phyloP scores from a whole-genome alignment of 2,888 invertebrate species.

The Cheilosia impressa region DNA sequence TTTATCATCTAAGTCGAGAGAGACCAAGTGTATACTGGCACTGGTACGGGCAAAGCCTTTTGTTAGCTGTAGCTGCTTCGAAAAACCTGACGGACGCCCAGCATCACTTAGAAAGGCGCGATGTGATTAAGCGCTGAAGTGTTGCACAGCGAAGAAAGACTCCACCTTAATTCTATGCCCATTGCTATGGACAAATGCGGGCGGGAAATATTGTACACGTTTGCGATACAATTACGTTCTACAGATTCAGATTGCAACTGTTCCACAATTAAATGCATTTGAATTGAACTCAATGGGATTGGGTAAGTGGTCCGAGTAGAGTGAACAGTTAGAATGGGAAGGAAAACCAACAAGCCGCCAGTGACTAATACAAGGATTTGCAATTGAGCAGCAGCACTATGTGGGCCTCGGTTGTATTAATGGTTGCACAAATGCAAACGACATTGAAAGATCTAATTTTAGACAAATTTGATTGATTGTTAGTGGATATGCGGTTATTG shows the following conservation, averaged over 20 bases:
- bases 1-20: conserved; percentile 48
- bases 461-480: conserved; percentile 30
- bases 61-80: conserved; percentile 10
- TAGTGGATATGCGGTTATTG: conserved; percentile 13
- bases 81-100: conserved; percentile 58
- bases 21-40: conserved; percentile 9
- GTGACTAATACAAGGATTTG: conserved; percentile 53
- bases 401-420: conserved; percentile 9
- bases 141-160: conserved; percentile 50
- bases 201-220: conserved; percentile 18
- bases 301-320: conserved; percentile 36
- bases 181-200: background rate
- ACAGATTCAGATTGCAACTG: conserved; percentile 10
- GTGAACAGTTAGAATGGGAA: conserved; percentile 30
- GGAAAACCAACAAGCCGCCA: background rate
- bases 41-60: conserved; percentile 15
- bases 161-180: conserved; percentile 66
- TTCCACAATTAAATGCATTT: conserved; percentile 38
- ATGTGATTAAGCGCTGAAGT: conserved; percentile 63
- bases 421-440: conserved; percentile 14
- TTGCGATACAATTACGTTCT: conserved; percentile 31
- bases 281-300: conserved; percentile 36
- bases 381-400: conserved; percentile 1
- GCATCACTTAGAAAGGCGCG: conserved; percentile 59
- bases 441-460: conserved; percentile 40